Conservation (phyloP, 2,888 invertebrate genomes). For the Callimorpha dominula region DNA sequence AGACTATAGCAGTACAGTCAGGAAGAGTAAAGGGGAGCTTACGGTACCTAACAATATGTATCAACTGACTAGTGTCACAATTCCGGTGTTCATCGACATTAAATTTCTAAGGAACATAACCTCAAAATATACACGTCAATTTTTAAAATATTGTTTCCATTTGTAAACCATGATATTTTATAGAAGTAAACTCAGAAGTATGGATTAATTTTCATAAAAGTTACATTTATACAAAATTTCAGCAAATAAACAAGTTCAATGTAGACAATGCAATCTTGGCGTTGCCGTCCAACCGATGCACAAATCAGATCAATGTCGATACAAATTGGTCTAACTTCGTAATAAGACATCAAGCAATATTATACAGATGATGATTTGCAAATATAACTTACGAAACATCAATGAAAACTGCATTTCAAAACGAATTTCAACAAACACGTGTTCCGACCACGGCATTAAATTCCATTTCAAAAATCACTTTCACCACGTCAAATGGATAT, state of each 20-base stretch:
- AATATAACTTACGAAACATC: slow-evolving; percentile 39
- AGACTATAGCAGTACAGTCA: slow-evolving; percentile 59
- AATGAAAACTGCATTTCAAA: slow-evolving; percentile 22
- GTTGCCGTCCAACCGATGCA: slow-evolving; percentile 9
- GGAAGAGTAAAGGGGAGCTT: slow-evolving; percentile 74
- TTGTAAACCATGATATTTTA: too few relatives aligned
- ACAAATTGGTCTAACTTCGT: neutral
- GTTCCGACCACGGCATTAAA: slow-evolving; percentile 46
- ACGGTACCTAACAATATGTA: neutral
- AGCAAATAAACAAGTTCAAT: slow-evolving; percentile 36
- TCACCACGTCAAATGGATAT: slow-evolving; percentile 56
- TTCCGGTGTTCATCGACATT: neutral
- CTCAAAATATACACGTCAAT: slow-evolving; percentile 1
- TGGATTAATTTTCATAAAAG: neutral
- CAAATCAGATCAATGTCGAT: neutral
- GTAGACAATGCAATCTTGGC: slow-evolving; percentile 15
- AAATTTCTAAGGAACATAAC: neutral
- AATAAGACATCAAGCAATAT: neutral
- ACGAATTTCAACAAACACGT: slow-evolving; percentile 55
- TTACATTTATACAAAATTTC: neutral
- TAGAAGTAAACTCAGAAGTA: neutral
- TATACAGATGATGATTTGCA: slow-evolving; percentile 18
- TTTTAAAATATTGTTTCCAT: too few relatives aligned
- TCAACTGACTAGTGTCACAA: neutral
- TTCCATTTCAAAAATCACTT: slow-evolving; percentile 49